Percentiles rank a stretch among this genome's conserved stretches.
Conservation (phyloP, 2,797 vertebrate species). For the Ctenochaetus hawaiiensis region DNA sequence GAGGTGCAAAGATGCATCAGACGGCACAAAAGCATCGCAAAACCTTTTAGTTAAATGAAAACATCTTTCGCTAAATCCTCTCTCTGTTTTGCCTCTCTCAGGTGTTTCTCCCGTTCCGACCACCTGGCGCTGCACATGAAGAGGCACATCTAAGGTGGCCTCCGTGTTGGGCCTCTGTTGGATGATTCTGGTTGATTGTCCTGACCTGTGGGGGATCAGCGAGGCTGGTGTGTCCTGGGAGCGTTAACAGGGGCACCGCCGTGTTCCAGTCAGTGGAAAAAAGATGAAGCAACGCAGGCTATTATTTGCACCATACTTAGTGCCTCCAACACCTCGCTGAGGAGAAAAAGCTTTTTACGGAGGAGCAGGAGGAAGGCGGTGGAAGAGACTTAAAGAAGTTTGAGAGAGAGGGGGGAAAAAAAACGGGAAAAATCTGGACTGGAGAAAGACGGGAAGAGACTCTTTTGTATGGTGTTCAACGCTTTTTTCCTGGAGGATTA, state of each 20-base stretch:
- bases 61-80: constrained; percentile 45
- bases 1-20: neutral
- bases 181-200: constrained; percentile 84
- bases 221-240: constrained; percentile 88
- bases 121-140: constrained; percentile 99
- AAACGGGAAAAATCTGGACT: constrained; percentile 52
- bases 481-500: constrained; percentile 77
- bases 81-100: constrained; percentile 78
- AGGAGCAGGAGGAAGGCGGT: constrained; percentile 80
- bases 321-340: constrained; percentile 93
- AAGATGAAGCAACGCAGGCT: constrained; percentile 85
- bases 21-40: no score
- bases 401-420: no score
- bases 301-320: constrained; percentile 94
- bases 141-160: constrained; percentile 92
- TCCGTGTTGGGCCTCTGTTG: constrained; percentile 69
- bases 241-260: constrained; percentile 68
- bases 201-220: constrained; percentile 84
- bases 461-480: constrained; percentile 83
- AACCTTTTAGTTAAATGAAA: neutral
- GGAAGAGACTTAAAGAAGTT: constrained; percentile 64
- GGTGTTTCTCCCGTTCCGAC: constrained; percentile 98
- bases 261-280: constrained; percentile 73
- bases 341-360: constrained; percentile 86
- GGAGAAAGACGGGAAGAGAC: constrained; percentile 78